Percentiles rank a stretch among this genome's conserved stretches.
Evolutionary conservation across 2,113 vertebrate species (phyloP).

Genomic region (Erythrolamprus reginae): DNA sequence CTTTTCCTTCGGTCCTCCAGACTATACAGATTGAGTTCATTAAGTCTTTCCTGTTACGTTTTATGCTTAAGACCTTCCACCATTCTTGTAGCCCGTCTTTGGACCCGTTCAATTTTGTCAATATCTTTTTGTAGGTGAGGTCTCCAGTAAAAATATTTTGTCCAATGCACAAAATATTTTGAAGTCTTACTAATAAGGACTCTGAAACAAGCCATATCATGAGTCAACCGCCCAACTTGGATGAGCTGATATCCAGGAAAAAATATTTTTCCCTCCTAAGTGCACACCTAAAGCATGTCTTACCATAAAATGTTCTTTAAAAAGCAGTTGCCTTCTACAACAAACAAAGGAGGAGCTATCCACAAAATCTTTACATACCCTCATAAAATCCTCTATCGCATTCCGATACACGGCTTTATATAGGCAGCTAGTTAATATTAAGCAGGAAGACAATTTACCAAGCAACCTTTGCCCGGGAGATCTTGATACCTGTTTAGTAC

Average conservation of each 20-base stretch:
- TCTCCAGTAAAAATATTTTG: too few species aligned
- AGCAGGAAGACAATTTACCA: constrained; percentile 42
- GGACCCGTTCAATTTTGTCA: too few species aligned
- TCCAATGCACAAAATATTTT: too few species aligned
- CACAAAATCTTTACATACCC: constrained; percentile 30
- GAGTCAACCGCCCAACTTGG: not conserved
- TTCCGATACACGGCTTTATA: constrained; percentile 20
- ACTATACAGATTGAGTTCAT: too few species aligned
- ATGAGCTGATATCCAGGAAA: not conserved
- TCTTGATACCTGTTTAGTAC: not conserved
- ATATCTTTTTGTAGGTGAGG: too few species aligned
- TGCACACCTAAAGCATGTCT: constrained; percentile 10
- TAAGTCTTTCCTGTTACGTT: too few species aligned
- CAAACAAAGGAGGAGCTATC: constrained; percentile 36
- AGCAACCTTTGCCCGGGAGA: constrained; percentile 36
- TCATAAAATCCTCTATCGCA: constrained; percentile 32
- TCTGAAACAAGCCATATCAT: not conserved
- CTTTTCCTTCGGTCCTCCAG: too few species aligned
- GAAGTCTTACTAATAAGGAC: not conserved
- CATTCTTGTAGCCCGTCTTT: too few species aligned
- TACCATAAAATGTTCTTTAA: constrained; percentile 1
- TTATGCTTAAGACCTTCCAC: too few species aligned
- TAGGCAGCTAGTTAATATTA: constrained; percentile 1
- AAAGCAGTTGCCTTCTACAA: not conserved
- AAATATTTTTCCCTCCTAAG: constrained; percentile 5